Conservation (phyloP, 2,797 vertebrate genomes). For the Heteromormyrus szaboi region DNA sequence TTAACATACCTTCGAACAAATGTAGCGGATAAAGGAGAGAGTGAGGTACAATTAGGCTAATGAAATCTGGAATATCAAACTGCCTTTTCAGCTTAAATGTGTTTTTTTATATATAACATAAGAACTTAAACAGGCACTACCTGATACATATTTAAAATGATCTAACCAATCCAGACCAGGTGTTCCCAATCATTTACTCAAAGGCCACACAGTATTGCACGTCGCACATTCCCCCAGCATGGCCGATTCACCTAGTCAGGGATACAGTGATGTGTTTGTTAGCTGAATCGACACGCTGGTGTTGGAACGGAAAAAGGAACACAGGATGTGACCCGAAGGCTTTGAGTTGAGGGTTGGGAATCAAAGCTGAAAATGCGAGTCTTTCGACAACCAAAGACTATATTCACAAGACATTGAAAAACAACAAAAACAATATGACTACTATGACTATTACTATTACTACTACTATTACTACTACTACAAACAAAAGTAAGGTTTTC, state of each 20-base stretch:
- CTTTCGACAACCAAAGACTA: background rate
- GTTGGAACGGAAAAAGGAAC: background rate
- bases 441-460: background rate
- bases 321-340: background rate
- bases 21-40: conserved; percentile 50
- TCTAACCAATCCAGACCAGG: background rate
- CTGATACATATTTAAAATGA: background rate
- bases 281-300: background rate
- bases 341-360: background rate
- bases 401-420: background rate
- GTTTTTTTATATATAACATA: background rate
- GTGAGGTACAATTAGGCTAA: conserved; percentile 47
- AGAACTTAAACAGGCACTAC: background rate
- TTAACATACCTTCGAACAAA: conserved; percentile 49
- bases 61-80: conserved; percentile 19
- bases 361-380: background rate
- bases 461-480: background rate
- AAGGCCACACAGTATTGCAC: background rate
- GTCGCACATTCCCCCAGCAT: background rate
- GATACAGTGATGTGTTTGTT: background rate
- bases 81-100: conserved; percentile 17
- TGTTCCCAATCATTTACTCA: background rate
- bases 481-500: background rate
- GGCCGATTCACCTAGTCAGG: background rate
- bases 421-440: background rate